Conservation (phyloP, 2,113 vertebrate species). For the Polyodon spathula region DNA sequence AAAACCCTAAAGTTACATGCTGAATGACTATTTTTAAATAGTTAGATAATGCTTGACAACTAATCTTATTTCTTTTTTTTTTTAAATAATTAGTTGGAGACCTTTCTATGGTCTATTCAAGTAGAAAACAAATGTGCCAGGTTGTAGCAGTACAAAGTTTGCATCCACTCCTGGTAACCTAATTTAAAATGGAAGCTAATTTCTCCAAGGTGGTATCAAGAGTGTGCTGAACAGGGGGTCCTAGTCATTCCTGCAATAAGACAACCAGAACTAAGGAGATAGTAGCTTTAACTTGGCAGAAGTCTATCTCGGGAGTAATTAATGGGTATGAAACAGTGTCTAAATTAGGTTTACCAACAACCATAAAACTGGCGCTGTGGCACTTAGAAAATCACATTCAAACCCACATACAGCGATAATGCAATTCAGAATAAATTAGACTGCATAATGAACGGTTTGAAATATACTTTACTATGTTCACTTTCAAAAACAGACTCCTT, state of each 20-base stretch:
- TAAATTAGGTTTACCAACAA: neutral
- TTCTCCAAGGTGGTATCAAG: too few species aligned
- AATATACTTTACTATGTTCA: conserved; percentile 21
- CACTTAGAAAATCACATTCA: conserved; percentile 24
- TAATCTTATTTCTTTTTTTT: too few species aligned
- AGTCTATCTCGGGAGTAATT: neutral
- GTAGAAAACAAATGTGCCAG: too few species aligned
- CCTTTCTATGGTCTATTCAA: too few species aligned
- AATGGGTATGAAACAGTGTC: neutral
- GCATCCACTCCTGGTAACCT: too few species aligned
- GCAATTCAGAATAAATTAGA: conserved; percentile 50
- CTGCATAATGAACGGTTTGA: conserved; percentile 51
- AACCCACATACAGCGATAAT: conserved; percentile 28
- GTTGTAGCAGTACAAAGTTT: too few species aligned
- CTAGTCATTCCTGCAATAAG: too few species aligned
- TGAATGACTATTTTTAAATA: too few species aligned
- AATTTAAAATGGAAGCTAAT: too few species aligned
- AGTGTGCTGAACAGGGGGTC: neutral
- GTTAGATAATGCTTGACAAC: too few species aligned
- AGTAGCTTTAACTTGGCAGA: neutral
- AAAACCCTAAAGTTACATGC: neutral
- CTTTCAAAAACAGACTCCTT: conserved; percentile 29
- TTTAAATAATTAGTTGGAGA: too few species aligned
- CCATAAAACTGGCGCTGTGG: neutral
- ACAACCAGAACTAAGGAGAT: neutral